phyloP scores from a whole-genome alignment of 1,140 invertebrate genomes.

The Pentalonia nigronervosa region DNA sequence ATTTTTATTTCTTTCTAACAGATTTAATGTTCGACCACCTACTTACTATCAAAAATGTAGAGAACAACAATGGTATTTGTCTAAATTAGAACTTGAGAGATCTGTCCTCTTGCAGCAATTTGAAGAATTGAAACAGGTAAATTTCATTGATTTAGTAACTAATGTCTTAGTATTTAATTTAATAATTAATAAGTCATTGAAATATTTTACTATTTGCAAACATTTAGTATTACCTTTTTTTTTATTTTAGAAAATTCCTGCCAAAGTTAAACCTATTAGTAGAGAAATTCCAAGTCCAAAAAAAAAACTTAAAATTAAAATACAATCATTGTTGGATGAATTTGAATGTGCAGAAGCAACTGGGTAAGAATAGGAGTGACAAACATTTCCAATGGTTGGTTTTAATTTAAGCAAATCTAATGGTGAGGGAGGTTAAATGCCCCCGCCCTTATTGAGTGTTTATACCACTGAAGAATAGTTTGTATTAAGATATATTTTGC shows the following conservation, averaged over 20 bases:
- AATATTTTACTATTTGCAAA: neutral
- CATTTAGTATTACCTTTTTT: neutral
- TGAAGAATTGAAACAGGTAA: slow-evolving; percentile 46
- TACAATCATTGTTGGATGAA: slow-evolving; percentile 55
- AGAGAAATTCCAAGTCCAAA: neutral
- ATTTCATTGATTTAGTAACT: neutral
- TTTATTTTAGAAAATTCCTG: slow-evolving; percentile 43
- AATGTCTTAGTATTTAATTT: neutral
- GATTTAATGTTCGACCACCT: slow-evolving; percentile 90
- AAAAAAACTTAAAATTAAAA: slow-evolving; percentile 43
- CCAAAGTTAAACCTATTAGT: slow-evolving; percentile 18
- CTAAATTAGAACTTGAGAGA: slow-evolving; percentile 63
- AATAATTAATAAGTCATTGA: neutral
- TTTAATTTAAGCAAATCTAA: neutral
- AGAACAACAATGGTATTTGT: slow-evolving; percentile 93
- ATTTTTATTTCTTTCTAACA: slow-evolving; percentile 62
- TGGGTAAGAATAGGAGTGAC: neutral
- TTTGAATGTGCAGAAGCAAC: slow-evolving; percentile 37
- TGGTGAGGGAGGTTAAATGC: neutral
- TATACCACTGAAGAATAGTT: neutral
- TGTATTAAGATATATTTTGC: neutral
- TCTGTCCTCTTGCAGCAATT: slow-evolving; percentile 24
- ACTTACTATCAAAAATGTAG: slow-evolving; percentile 92
- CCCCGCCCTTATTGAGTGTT: neutral
- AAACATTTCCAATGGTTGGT: neutral